Evolutionary conservation across 2,797 vertebrate species (phyloP).

Genomic region (Platalea minor): DNA sequence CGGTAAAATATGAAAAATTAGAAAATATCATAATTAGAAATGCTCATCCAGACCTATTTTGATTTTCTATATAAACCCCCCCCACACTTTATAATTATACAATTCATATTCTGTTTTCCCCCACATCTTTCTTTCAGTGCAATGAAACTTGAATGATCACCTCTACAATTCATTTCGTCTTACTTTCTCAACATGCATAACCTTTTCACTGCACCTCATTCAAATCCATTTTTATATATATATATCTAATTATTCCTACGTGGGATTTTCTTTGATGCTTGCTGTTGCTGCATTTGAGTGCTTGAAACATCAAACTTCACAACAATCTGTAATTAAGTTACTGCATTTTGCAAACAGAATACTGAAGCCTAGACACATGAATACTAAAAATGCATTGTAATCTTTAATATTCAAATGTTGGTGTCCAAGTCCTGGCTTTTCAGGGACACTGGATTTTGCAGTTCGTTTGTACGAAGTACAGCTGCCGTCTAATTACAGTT

Average conservation of each 20-base stretch:
- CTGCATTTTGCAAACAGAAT: conserved; percentile 14
- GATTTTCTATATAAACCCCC: neutral
- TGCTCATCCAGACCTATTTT: neutral
- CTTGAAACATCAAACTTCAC: conserved; percentile 7
- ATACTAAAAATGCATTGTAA: neutral
- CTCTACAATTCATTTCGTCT: neutral
- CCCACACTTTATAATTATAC: neutral
- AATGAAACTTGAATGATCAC: neutral
- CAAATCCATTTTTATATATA: neutral
- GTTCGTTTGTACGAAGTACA: neutral
- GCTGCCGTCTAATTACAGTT: neutral
- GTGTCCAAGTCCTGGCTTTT: neutral
- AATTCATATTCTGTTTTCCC: neutral
- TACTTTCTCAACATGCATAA: neutral
- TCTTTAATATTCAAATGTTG: conserved; percentile 33
- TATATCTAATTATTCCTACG: neutral
- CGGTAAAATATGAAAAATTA: neutral
- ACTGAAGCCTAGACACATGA: conserved; percentile 8
- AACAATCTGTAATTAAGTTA: conserved; percentile 55
- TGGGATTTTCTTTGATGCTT: conserved; percentile 30
- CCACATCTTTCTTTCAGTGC: neutral
- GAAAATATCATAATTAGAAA: neutral
- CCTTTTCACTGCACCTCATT: neutral
- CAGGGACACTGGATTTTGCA: conserved; percentile 11
- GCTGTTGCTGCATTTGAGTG: neutral